Percentiles rank a stretch among this genome's conserved stretches.
Evolutionary conservation across 2,888 invertebrate species (phyloP).

Genomic region (Tribolium freemani): DNA sequence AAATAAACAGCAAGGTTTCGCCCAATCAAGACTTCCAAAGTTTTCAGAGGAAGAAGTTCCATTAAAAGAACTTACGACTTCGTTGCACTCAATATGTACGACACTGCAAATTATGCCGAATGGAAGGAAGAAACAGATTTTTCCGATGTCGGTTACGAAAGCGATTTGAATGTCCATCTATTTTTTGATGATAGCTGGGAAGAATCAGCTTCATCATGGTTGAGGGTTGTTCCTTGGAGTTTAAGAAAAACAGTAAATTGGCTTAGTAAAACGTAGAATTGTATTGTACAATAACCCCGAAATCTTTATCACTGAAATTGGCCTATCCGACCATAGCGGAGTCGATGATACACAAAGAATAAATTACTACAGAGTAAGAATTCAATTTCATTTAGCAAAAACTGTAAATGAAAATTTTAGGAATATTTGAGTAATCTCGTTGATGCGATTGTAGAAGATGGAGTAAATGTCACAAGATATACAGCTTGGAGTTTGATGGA

Average conservation of each 20-base stretch:
- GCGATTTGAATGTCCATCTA: constrained; percentile 9
- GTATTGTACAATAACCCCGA: constrained; percentile 48
- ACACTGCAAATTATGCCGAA: constrained; percentile 71
- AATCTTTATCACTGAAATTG: constrained; percentile 52
- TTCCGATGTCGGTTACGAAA: background rate
- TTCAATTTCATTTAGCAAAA: too few relatives aligned
- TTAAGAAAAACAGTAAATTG: constrained; percentile 48
- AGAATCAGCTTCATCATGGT: constrained; percentile 11
- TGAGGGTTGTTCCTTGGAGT: constrained; percentile 48
- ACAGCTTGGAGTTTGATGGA: constrained; percentile 60
- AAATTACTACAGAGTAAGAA: constrained; percentile 34
- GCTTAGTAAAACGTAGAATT: constrained; percentile 48
- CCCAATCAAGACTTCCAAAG: constrained; percentile 74
- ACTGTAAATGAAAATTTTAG: constrained; percentile 44
- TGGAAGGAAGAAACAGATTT: constrained; percentile 17
- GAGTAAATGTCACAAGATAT: constrained; percentile 66
- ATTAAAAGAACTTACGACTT: constrained; percentile 78
- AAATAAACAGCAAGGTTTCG: constrained; percentile 67
- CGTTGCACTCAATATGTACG: constrained; percentile 84
- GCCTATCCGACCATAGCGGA: constrained; percentile 43
- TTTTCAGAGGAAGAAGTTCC: constrained; percentile 73
- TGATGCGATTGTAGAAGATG: constrained; percentile 63
- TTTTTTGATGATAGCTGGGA: constrained; percentile 32
- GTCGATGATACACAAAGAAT: constrained; percentile 48
- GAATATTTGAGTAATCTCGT: constrained; percentile 68